Base-by-base conservation (phyloP, 2,888 invertebrate genomes). In the Coremacera marginata region DNA sequence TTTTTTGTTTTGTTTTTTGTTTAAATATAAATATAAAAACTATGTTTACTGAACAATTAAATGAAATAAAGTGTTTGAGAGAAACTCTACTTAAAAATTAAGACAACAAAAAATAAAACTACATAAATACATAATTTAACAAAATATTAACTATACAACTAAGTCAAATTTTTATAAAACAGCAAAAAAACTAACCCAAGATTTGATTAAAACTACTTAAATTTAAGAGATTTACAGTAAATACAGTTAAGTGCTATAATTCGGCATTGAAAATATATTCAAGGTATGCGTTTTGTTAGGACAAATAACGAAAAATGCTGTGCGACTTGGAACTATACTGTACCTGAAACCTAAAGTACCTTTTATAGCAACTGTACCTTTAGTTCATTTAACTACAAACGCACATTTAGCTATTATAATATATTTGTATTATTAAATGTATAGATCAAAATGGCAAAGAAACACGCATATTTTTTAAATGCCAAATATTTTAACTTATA, bases 101-200 rank as follows among this genome's bases (percentile, higher is more conserved):
- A 16, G 11, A 37, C 27, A 68, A 75, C n/a, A 65, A 76, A 62
- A 31, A 71, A 16, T 67, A 37, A 55, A 71, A 52, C 51, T 70
- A 71, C 57, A 1, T 51, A 16, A 75, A 31, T 68, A 57, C 78
- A 77, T 77, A 67, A 78, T 78, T 72, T 9, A 77, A 71, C 37
- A 68, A 74, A 68, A 67, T 60, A 75, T 19, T 44, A 27, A 4
- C 5, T 67, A 74, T 77, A 60, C 57, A 80, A 82, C 79, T 85
- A 84, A 76, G 65, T 27, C 65, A 37, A 68, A 31, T 34, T 70
- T 51, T 44, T 31, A 22, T 37, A 31, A 44, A 63, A 67, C 25
- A 70, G 70, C 14, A 77, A 70, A 34, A 63, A 70, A 9, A 76
- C 80, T 80, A 81, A 77, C 77, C 74, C 70, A 68, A 72, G 62